These are phyloP conservation scores for Drosophila parthenogenetica DNA, from an alignment of 2,888 invertebrate species.

Conservation along the genomic window DNA sequence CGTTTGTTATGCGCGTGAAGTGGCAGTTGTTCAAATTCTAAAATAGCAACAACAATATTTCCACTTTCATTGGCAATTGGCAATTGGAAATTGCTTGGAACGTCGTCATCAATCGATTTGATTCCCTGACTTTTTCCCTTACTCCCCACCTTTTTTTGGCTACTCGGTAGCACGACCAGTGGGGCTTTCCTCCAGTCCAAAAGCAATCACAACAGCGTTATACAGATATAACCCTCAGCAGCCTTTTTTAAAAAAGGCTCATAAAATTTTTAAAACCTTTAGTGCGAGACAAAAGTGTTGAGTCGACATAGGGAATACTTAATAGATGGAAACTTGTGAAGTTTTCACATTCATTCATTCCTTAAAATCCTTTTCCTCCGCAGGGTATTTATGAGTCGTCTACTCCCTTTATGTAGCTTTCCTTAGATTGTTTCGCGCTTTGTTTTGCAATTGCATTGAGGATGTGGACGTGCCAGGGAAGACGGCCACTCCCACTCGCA, in stretches of 20 bases:
- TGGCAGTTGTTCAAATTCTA: slow-evolving; percentile 68
- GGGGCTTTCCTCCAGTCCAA: slow-evolving; percentile 15
- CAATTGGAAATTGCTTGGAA: slow-evolving; percentile 44
- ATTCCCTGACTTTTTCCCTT: background rate
- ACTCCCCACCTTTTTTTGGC: background rate
- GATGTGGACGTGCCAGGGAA: slow-evolving; percentile 65
- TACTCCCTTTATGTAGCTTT: slow-evolving; percentile 13
- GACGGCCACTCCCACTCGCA: background rate
- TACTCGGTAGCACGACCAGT: background rate
- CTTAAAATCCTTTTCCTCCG: background rate
- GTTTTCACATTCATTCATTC: background rate
- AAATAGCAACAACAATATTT: slow-evolving; percentile 30
- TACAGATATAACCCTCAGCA: slow-evolving; percentile 25
- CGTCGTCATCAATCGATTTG: slow-evolving; percentile 75
- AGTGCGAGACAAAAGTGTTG: background rate
- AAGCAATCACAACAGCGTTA: slow-evolving; percentile 65
- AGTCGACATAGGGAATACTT: slow-evolving; percentile 37
- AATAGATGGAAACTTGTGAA: no score
- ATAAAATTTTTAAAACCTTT: slow-evolving; percentile 77
- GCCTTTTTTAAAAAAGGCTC: slow-evolving; percentile 46
- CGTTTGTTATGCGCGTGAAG: slow-evolving; percentile 52
- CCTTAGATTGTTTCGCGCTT: slow-evolving; percentile 47
- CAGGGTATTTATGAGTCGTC: slow-evolving; percentile 38
- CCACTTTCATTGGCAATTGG: slow-evolving; percentile 14
- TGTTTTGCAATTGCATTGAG: slow-evolving; percentile 67